These are phyloP conservation scores for Chironomus tepperi DNA, from an alignment of 1,140 invertebrate species.

Conservation along the genomic window DNA sequence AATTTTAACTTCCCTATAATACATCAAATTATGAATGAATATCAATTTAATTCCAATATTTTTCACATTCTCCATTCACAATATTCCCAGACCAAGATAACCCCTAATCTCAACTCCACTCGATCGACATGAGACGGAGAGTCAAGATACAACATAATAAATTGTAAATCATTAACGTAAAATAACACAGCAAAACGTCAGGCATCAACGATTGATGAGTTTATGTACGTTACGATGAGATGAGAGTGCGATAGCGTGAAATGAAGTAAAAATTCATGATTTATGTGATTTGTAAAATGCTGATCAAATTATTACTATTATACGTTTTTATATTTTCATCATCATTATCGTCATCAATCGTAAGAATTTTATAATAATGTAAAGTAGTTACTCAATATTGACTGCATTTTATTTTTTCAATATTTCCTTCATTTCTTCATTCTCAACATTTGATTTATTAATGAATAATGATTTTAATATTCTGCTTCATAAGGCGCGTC, in stretches of 20 bases:
- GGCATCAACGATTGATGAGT: not conserved
- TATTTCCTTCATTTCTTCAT: not conserved
- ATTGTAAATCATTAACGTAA: constrained; percentile 18
- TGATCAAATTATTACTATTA: no score
- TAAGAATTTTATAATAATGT: no score
- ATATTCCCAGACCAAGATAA: not conserved
- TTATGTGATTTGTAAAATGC: constrained; percentile 1
- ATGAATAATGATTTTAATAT: not conserved
- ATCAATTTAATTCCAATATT: no score
- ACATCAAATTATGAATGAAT: no score
- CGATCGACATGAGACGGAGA: not conserved
- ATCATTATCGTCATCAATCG: no score
- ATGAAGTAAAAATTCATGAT: not conserved
- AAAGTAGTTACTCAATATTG: no score
- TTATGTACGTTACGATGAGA: not conserved
- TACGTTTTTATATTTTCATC: no score
- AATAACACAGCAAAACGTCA: not conserved
- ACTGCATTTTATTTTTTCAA: not conserved
- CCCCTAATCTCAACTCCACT: not conserved
- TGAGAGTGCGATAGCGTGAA: no score
- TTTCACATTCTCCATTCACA: no score
- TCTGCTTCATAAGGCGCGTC: not conserved
- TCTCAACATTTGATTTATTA: not conserved
- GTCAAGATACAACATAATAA: constrained; percentile 4
- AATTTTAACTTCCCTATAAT: no score